These are phyloP conservation scores for Apis florea DNA, from an alignment of 1,140 invertebrate genomes.

Conservation along the genomic window DNA sequence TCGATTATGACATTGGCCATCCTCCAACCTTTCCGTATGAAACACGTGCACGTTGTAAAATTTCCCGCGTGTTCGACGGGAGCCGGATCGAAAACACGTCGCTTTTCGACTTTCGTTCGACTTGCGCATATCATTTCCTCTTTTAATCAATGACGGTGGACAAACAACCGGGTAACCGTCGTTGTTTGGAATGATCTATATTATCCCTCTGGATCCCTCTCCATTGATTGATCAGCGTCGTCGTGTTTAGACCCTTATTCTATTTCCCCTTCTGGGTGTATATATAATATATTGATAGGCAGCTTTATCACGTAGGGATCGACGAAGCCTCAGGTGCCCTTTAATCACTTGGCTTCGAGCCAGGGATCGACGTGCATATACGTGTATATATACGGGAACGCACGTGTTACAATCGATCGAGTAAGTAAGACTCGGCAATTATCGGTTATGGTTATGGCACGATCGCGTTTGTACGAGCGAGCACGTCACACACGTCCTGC, in stretches of 20 bases:
- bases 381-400: neutral
- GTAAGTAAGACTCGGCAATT: neutral
- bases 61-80: neutral
- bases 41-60: slow-evolving; percentile 9
- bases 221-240: neutral
- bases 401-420: neutral
- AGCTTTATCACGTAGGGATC: slow-evolving; percentile 3
- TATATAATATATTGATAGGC: neutral
- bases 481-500: no score
- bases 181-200: neutral
- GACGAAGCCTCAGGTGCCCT: neutral
- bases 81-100: neutral
- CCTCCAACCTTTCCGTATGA: neutral
- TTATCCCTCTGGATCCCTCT: neutral
- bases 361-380: no score
- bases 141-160: neutral
- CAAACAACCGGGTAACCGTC: neutral
- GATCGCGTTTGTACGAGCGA: no score
- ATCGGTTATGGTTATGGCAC: no score
- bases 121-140: no score
- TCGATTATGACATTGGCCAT: slow-evolving; percentile 16
- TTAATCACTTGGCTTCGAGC: slow-evolving; percentile 14
- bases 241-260: slow-evolving; percentile 19
- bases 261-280: slow-evolving; percentile 8
- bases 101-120: neutral